Percentiles rank a stretch among this genome's conserved stretches.
Conservation (phyloP, 2,113 vertebrate genomes). For the Caranx melampygus region DNA sequence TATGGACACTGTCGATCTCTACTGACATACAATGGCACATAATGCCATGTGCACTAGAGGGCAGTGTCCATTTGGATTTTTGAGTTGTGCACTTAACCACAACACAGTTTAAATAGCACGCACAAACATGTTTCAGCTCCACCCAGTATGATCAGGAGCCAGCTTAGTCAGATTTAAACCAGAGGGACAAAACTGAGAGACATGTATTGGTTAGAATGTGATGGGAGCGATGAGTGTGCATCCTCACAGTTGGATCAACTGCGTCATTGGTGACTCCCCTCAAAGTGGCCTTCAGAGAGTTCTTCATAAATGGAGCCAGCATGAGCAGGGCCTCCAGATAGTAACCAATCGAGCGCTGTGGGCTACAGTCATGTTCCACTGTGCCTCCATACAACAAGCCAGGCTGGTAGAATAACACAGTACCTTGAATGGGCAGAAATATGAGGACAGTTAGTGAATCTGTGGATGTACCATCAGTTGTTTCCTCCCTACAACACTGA, state of each 20-base stretch:
- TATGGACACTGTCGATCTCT: not conserved
- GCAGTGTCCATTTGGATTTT: slow-evolving; percentile 3
- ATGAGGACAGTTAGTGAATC: not conserved
- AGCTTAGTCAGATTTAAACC: not conserved
- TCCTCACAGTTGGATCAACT: slow-evolving; percentile 91
- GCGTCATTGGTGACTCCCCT: slow-evolving; percentile 94
- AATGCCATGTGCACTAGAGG: slow-evolving; percentile 19
- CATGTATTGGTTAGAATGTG: not conserved
- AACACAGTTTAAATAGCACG: not conserved
- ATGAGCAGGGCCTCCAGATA: slow-evolving; percentile 95
- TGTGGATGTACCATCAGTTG: not conserved
- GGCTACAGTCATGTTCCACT: slow-evolving; percentile 92
- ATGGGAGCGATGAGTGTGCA: not conserved
- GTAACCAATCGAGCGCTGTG: slow-evolving; percentile 91
- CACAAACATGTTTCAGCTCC: not conserved
- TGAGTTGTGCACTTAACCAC: not conserved
- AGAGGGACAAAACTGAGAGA: not conserved
- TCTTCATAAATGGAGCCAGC: slow-evolving; percentile 96
- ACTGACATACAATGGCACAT: not conserved
- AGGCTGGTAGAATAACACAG: slow-evolving; percentile 93
- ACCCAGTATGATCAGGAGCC: not conserved
- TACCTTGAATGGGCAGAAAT: slow-evolving; percentile 82
- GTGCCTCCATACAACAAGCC: slow-evolving; percentile 91
- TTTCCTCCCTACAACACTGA: not conserved
- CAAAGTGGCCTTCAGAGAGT: slow-evolving; percentile 87